Conservation (phyloP, 2,113 vertebrate genomes). For the Pelmatolapia mariae region DNA sequence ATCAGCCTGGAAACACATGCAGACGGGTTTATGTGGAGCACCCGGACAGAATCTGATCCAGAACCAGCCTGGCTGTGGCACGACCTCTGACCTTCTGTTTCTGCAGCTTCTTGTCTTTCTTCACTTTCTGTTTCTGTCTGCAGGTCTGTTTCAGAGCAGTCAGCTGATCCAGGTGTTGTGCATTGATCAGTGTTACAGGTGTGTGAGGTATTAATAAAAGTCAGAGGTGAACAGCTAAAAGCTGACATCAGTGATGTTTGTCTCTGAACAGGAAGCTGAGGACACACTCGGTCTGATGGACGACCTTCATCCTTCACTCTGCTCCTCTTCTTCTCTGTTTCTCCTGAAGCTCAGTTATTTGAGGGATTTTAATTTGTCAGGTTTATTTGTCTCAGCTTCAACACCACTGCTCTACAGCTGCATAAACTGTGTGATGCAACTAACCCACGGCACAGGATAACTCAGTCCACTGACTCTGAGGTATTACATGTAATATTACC, state of each 20-base stretch:
- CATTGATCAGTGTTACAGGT: not conserved
- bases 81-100: not conserved
- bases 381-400: no score
- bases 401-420: no score
- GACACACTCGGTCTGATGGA: not conserved
- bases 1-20: accelerated
- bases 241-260: not conserved
- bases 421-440: not conserved
- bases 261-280: not conserved
- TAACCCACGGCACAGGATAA: not conserved
- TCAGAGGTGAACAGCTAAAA: not conserved
- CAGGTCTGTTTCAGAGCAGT: not conserved
- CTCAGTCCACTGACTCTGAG: not conserved
- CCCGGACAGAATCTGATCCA: not conserved
- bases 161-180: not conserved
- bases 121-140: not conserved
- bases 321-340: not conserved
- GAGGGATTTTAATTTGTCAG: not conserved
- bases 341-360: not conserved
- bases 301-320: not conserved
- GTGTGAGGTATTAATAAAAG: not conserved
- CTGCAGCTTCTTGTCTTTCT: not conserved
- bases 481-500: not conserved
- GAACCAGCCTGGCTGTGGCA: not conserved
- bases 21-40: not conserved